Conservation (phyloP, 2,888 invertebrate genomes). For the Agrilus cyanescens region DNA sequence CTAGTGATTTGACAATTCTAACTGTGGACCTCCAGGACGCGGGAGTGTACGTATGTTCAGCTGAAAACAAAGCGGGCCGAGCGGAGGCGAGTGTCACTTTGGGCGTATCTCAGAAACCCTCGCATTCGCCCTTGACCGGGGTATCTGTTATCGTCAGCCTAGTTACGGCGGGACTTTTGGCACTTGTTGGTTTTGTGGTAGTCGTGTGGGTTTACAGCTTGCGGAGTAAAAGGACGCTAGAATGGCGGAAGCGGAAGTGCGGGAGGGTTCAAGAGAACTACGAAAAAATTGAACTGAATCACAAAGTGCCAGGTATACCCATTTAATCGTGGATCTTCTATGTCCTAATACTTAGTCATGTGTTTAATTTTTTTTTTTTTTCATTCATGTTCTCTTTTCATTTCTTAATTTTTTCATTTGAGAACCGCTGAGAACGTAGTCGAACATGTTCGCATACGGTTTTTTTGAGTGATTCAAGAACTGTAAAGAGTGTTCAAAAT, state of each 20-base stretch:
- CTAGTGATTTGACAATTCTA: constrained; percentile 62
- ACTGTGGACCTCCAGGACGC: constrained; percentile 63
- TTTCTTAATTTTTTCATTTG: too few relatives aligned
- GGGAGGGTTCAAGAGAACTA: constrained; percentile 49
- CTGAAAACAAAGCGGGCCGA: constrained; percentile 70
- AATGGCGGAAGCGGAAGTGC: constrained; percentile 34
- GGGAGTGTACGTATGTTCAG: constrained; percentile 64
- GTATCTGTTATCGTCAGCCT: constrained; percentile 55
- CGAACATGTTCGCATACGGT: too few relatives aligned
- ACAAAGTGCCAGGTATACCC: constrained; percentile 27
- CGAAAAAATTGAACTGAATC: constrained; percentile 68
- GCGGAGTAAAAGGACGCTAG: constrained; percentile 49
- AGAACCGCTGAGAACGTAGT: too few relatives aligned
- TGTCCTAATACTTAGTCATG: too few relatives aligned
- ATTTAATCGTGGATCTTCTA: too few relatives aligned
- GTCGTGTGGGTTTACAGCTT: constrained; percentile 50
- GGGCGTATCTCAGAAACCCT: constrained; percentile 53
- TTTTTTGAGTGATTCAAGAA: too few relatives aligned
- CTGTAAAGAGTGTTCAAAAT: too few relatives aligned
- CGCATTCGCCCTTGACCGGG: constrained; percentile 46
- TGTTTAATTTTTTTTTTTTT: too few relatives aligned
- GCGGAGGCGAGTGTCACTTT: constrained; percentile 63
- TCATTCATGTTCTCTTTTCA: too few relatives aligned
- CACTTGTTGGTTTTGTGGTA: constrained; percentile 53
- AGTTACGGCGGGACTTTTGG: constrained; percentile 52